A percentile compares a stretch with the other conserved stretches of the same genome.
These are phyloP conservation scores for Hephaestus fuliginosus DNA, from an alignment of 2,797 vertebrate genomes.

Conservation along the genomic window DNA sequence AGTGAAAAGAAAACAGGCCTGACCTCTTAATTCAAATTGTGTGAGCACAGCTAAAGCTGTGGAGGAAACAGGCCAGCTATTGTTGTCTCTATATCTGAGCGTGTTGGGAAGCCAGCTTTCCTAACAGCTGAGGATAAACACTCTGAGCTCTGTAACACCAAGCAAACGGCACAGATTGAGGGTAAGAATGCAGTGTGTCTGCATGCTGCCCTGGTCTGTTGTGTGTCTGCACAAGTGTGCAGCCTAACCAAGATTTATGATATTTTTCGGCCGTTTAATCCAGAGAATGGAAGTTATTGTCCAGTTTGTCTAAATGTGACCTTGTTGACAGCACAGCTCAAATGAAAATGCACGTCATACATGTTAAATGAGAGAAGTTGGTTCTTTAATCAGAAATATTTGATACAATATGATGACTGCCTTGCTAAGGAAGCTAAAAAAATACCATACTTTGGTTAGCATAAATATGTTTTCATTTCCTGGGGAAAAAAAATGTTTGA, in stretches of 20 bases:
- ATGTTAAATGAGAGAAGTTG: not conserved
- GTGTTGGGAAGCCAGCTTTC: slow-evolving; percentile 51
- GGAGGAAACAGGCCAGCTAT: slow-evolving; percentile 61
- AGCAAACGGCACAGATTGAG: slow-evolving; percentile 49
- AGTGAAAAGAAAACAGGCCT: slow-evolving; percentile 41
- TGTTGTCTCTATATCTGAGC: slow-evolving; percentile 57
- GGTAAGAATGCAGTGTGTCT: slow-evolving; percentile 40
- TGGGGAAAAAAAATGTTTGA: not conserved
- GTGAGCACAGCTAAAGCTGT: slow-evolving; percentile 53
- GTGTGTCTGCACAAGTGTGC: not conserved
- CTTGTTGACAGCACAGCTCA: not conserved
- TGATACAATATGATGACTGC: not conserved
- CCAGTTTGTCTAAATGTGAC: not conserved
- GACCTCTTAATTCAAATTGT: slow-evolving; percentile 61
- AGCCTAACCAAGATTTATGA: not conserved
- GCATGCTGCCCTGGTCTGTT: slow-evolving; percentile 9
- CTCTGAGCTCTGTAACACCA: slow-evolving; percentile 47
- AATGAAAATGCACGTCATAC: not conserved
- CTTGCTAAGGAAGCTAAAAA: not conserved
- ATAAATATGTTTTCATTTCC: too few species aligned
- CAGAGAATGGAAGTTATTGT: not conserved
- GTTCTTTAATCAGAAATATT: not conserved
- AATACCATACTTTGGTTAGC: not conserved
- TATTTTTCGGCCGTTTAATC: not conserved
- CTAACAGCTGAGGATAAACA: slow-evolving; percentile 63